Percentiles rank a stretch among this genome's conserved stretches.
Evolutionary conservation across 1,140 invertebrate genomes (phyloP).

Genomic region (Drosophila willistoni): DNA sequence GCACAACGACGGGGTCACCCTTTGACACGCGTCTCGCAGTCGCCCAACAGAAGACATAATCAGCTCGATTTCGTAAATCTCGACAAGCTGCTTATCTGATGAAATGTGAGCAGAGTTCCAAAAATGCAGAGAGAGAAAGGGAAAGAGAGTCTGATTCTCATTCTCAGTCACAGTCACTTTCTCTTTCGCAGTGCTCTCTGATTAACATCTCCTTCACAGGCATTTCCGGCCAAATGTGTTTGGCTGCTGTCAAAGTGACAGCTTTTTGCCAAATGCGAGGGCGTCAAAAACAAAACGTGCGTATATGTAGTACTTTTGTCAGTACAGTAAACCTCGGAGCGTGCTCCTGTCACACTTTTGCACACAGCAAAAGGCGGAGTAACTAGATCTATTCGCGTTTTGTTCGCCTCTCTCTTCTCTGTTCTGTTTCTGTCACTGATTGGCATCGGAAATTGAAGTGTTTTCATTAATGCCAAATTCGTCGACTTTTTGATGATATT

Average conservation of each 20-base stretch:
- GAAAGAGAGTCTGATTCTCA: no score
- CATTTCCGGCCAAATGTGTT: constrained; percentile 48
- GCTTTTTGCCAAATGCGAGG: constrained; percentile 42
- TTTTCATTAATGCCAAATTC: constrained; percentile 76
- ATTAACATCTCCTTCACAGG: constrained; percentile 67
- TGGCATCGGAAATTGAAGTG: constrained; percentile 78
- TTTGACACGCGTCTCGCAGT: constrained; percentile 61
- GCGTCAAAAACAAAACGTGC: constrained; percentile 47
- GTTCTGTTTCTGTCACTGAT: constrained; percentile 39
- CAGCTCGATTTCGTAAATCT: constrained; percentile 81
- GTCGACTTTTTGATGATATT: constrained; percentile 39
- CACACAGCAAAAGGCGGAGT: constrained; percentile 1
- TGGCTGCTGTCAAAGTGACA: constrained; percentile 67
- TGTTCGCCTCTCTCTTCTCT: not conserved
- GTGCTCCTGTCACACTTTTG: constrained; percentile 58
- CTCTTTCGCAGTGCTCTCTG: constrained; percentile 28
- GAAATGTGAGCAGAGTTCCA: constrained; percentile 76
- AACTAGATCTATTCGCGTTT: constrained; percentile 23
- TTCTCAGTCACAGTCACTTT: constrained; percentile 26
- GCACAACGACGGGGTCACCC: constrained; percentile 44
- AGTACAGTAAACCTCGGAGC: constrained; percentile 71
- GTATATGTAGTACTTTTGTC: constrained; percentile 22
- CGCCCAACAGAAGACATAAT: constrained; percentile 59
- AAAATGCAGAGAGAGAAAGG: constrained; percentile 22
- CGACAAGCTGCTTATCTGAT: constrained; percentile 81